Percentiles rank a stretch among this genome's conserved stretches.
Conservation (phyloP, 2,888 invertebrate species). For the Eudasyphora cyanicolor region DNA sequence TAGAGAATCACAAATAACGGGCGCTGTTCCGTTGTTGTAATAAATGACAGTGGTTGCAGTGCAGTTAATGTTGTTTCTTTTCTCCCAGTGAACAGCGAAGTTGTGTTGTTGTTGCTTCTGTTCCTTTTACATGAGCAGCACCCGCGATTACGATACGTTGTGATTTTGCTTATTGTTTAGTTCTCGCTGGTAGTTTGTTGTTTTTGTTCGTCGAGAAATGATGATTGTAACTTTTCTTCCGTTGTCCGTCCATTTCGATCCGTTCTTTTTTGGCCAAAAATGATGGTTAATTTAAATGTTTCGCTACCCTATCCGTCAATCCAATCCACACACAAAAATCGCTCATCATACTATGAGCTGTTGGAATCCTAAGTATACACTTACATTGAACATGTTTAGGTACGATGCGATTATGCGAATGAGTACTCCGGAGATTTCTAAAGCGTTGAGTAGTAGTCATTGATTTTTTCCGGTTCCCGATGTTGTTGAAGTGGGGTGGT, state of each 20-base stretch:
- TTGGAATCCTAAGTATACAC: conserved; percentile 19
- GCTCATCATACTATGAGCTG: conserved; percentile 45
- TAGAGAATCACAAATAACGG: neutral
- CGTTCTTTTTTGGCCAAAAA: conserved; percentile 33
- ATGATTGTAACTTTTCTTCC: conserved; percentile 19
- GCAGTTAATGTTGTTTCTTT: neutral
- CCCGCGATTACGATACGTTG: neutral
- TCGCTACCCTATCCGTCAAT: neutral
- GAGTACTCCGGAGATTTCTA: neutral
- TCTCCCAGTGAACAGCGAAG: neutral
- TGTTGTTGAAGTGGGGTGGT: neutral
- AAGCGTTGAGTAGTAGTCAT: neutral
- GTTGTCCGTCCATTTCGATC: conserved; percentile 31
- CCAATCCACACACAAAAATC: neutral
- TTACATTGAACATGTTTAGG: neutral
- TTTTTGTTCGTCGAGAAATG: neutral
- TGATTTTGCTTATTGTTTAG: neutral
- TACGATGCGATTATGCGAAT: too few relatives aligned
- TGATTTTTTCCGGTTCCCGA: neutral
- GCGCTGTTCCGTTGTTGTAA: neutral
- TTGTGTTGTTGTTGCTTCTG: conserved; percentile 17
- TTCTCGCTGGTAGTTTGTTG: neutral
- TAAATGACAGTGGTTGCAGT: neutral
- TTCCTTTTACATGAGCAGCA: too few relatives aligned
- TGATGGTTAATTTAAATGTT: conserved; percentile 58